Conservation (phyloP, 2,888 invertebrate genomes). For the Eristalis tenax region DNA sequence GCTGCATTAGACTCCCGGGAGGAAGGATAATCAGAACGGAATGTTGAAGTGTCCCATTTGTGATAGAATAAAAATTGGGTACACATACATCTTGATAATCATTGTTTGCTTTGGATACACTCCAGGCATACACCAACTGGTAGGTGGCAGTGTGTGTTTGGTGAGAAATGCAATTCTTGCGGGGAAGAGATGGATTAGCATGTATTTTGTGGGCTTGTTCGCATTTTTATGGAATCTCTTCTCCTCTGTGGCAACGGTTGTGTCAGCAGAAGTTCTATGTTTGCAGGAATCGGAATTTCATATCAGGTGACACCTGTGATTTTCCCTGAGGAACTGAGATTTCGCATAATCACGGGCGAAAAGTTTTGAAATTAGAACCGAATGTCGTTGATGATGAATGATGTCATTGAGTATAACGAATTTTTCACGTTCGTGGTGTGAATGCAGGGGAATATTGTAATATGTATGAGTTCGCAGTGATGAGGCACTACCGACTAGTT, state of each 20-base stretch:
- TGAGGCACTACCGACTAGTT: background rate
- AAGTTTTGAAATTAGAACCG: constrained; percentile 66
- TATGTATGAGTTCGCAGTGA: background rate
- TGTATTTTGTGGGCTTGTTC: background rate
- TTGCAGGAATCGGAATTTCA: constrained; percentile 57
- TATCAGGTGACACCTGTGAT: constrained; percentile 65
- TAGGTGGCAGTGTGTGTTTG: background rate
- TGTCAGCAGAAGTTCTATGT: constrained; percentile 54
- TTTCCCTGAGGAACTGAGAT: constrained; percentile 31
- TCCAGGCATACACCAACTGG: constrained; percentile 4
- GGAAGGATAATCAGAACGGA: constrained; percentile 29
- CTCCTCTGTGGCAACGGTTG: constrained; percentile 22
- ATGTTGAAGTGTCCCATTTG: constrained; percentile 58
- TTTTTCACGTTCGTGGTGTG: constrained; percentile 50
- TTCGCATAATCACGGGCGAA: constrained; percentile 51
- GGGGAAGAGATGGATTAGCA: constrained; percentile 18
- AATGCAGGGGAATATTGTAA: constrained; percentile 17
- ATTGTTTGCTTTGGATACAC: constrained; percentile 20
- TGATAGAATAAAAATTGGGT: constrained; percentile 53
- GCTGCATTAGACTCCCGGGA: constrained; percentile 31
- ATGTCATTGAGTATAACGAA: constrained; percentile 48
- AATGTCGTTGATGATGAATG: constrained; percentile 57
- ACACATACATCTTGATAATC: constrained; percentile 34
- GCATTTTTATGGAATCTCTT: constrained; percentile 6
- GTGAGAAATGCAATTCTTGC: constrained; percentile 40